A percentile compares a stretch with the other conserved stretches of the same genome.
Evolutionary conservation across 2,113 vertebrate genomes (phyloP).

Genomic region (Chaetura pelagica): DNA sequence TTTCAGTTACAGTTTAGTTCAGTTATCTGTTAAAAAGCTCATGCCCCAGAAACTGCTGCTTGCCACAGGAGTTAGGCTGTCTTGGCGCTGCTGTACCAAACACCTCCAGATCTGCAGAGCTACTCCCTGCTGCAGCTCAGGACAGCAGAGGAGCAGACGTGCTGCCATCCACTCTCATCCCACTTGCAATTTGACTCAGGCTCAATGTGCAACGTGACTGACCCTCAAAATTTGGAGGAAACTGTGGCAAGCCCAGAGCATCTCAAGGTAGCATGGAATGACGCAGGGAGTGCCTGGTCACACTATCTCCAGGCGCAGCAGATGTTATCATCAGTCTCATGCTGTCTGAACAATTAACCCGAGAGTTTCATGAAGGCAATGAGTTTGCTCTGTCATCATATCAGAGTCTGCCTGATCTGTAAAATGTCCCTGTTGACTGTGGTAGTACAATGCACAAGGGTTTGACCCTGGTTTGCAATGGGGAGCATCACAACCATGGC

Average conservation of each 20-base stretch:
- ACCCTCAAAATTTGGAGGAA: neutral
- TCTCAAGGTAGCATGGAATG: neutral
- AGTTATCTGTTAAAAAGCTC: constrained; percentile 52
- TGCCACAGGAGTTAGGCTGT: neutral
- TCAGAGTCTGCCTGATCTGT: neutral
- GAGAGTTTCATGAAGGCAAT: neutral
- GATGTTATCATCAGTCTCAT: neutral
- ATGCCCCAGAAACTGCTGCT: constrained; percentile 29
- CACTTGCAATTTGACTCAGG: neutral
- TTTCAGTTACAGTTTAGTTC: constrained; percentile 46
- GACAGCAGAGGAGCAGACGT: neutral
- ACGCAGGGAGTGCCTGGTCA: neutral
- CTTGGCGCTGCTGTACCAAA: neutral
- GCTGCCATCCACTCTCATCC: rapidly evolving
- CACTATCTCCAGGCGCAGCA: neutral
- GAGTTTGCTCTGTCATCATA: neutral
- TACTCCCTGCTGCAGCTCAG: neutral
- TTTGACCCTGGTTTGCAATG: neutral
- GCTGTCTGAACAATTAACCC: neutral
- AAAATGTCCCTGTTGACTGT: neutral
- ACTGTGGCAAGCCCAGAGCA: neutral
- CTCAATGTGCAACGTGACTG: neutral
- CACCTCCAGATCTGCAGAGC: neutral
- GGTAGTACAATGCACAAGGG: neutral
- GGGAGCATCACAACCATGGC: neutral